Base-by-base conservation (phyloP, 2,113 vertebrate genomes). In the Rhinolophus ferrumequinum region DNA sequence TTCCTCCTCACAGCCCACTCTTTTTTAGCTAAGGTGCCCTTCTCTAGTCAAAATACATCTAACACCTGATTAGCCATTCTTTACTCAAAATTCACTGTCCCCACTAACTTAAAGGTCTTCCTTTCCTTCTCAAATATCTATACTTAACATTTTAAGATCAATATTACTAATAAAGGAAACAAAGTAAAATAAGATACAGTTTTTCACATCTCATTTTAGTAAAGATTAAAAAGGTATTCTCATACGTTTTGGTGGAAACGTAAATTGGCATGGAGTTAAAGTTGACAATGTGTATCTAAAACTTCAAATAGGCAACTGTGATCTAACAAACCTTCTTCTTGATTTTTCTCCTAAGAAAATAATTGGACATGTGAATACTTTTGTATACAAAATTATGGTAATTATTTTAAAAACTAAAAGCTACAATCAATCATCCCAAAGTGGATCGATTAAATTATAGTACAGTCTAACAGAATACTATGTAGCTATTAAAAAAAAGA, bases 401-500 rank as follows among this genome's bases (percentile, higher is more conserved):
- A 85, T 80, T 93, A n/a, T 89, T 89, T 96, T 21, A 91, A 80
- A 95, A 70, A 77, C n/a, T 79, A 52, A 81, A 77, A 93, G 47
- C 26, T 75, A 70, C 38, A 79, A 38, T 38, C 62, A 90, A 82
- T 75, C 47, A 93, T 19, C 30, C 38, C 72, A 96, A 93, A 69
- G 22, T 86, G 54, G 33, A 41, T n/a, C 75, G 85, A 47, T 69
- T 96, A 73, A 81, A 76, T 76, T 77, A 85, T 2, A 90, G 72
- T 72, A 94, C 5, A 77, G 15, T 67, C 18, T 30, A 91, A 85
- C 3, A 94, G 28, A 95, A 86, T 67, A 22, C 13, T 67, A 88
- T 54, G 28, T 28, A 72, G 77, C 41, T 96, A 94, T 52, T 88
- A n/a, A 79, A 81, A 83, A 95, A 87, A 69, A 62, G 30, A 79